Percentiles rank a stretch among this genome's conserved stretches.
phyloP scores from a whole-genome alignment of 1,140 invertebrate genomes.

The Oscheius sp. region DNA sequence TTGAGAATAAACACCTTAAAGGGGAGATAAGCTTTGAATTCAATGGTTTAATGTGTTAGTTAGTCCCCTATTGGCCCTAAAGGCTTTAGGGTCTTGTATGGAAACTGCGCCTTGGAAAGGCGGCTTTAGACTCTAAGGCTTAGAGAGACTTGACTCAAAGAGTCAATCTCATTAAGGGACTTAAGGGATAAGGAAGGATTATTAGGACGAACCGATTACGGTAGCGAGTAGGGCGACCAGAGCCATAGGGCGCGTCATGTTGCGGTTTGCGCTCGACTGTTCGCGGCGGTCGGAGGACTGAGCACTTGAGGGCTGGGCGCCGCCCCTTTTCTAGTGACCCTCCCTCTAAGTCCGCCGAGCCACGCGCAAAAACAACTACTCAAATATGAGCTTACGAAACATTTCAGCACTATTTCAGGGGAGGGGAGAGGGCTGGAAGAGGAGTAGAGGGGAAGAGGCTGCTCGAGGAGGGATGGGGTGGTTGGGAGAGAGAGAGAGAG shows the following conservation, averaged over 20 bases:
- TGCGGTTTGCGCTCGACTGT: not conserved
- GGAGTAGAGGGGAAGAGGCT: too few relatives aligned
- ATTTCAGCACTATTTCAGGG: slow-evolving; percentile 10
- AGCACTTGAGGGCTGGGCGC: slow-evolving; percentile 6
- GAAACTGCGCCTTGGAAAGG: too few relatives aligned
- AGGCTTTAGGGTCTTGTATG: too few relatives aligned
- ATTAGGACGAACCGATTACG: not conserved
- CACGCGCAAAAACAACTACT: slow-evolving; percentile 5
- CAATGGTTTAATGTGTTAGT: too few relatives aligned
- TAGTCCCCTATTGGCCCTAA: too few relatives aligned
- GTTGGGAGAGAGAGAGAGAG: too few relatives aligned
- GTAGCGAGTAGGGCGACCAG: slow-evolving; percentile 1
- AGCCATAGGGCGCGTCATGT: not conserved
- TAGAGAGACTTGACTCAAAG: too few relatives aligned
- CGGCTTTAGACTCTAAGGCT: too few relatives aligned
- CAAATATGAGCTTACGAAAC: slow-evolving; percentile 7
- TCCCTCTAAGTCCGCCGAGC: slow-evolving; percentile 6
- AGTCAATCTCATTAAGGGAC: not conserved
- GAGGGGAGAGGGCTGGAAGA: not conserved
- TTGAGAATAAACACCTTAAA: not conserved
- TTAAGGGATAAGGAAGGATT: not conserved
- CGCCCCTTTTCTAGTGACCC: slow-evolving; percentile 8
- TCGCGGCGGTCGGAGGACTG: not conserved
- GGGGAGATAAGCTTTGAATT: not conserved
- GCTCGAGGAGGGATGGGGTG: too few relatives aligned